Evolutionary conservation across 2,113 vertebrate species (phyloP).

Genomic region (Ciconia boyciana): DNA sequence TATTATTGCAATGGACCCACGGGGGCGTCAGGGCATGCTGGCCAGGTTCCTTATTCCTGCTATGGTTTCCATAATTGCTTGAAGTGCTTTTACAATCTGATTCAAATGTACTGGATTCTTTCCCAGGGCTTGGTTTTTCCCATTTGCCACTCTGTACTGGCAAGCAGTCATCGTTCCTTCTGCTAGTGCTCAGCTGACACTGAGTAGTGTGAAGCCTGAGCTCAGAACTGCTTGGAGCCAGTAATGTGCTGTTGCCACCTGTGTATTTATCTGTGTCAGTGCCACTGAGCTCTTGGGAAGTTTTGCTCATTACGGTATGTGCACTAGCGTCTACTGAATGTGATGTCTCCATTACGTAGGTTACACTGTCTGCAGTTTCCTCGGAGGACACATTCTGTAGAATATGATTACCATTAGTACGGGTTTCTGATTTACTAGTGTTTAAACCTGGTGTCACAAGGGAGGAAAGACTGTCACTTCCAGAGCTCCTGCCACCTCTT

Average conservation of each 20-base stretch:
- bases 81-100: neutral
- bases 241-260: neutral
- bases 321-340: neutral
- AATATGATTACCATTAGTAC: neutral
- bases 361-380: neutral
- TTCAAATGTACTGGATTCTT: conserved; percentile 10
- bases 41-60: neutral
- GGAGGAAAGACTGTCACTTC: neutral
- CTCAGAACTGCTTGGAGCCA: neutral
- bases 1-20: neutral
- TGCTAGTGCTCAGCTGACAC: neutral
- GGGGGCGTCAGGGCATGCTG: neutral
- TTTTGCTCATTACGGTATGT: neutral
- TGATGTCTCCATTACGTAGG: neutral
- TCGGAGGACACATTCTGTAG: neutral
- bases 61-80: neutral
- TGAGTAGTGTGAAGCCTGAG: neutral
- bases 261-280: neutral
- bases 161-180: neutral
- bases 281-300: neutral
- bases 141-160: conserved; percentile 46
- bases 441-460: neutral
- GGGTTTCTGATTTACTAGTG: neutral
- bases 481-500: neutral
- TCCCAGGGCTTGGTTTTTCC: conserved; percentile 21